Evolutionary conservation across 1,140 invertebrate species (phyloP).

Genomic region (Sipha flava): DNA sequence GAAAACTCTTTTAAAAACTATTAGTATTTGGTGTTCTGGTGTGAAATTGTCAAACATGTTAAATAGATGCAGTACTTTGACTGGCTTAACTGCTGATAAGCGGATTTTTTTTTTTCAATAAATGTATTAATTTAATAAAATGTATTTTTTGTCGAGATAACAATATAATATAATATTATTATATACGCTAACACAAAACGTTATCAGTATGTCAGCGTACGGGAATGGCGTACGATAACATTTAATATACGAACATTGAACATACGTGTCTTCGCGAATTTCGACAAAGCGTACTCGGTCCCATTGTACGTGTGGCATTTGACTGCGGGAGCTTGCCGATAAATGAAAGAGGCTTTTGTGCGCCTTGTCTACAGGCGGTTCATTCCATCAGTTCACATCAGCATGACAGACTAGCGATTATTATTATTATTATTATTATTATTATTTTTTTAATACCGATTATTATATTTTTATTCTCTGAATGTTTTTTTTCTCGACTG

Average conservation of each 20-base stretch:
- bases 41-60: too few species aligned
- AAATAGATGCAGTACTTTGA: too few species aligned
- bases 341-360: slow-evolving; percentile 17
- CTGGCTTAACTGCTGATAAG: too few species aligned
- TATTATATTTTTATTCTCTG: not conserved
- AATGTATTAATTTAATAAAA: too few species aligned
- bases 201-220: not conserved
- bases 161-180: too few species aligned
- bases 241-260: not conserved
- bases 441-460: not conserved
- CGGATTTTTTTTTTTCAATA: too few species aligned
- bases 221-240: not conserved
- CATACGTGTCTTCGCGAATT: not conserved
- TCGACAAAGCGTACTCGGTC: not conserved
- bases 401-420: slow-evolving; percentile 23
- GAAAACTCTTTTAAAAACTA: too few species aligned
- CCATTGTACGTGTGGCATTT: not conserved
- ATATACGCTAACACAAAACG: too few species aligned
- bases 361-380: slow-evolving; percentile 23
- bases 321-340: slow-evolving; percentile 14
- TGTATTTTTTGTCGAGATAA: too few species aligned
- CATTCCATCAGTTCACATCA: slow-evolving; percentile 32
- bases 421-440: not conserved
- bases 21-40: too few species aligned
- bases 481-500: slow-evolving; percentile 12